Percentiles rank a stretch among this genome's conserved stretches.
Evolutionary conservation across 2,797 vertebrate genomes (phyloP).

Genomic region (Carcharodon carcharias): DNA sequence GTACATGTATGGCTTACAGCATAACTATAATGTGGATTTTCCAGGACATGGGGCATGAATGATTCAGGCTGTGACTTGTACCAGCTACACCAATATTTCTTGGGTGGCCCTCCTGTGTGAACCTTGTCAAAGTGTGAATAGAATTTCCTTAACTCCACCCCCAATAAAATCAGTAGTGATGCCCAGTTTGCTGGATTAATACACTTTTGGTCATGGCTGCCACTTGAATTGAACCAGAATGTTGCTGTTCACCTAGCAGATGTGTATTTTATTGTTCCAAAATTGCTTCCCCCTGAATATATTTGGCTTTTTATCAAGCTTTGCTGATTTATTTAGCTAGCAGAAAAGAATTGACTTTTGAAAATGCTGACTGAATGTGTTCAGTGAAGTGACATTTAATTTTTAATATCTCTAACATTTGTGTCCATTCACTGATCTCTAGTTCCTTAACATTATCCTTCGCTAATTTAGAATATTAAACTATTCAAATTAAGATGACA

Average conservation of each 20-base stretch:
- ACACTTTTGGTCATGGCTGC: background rate
- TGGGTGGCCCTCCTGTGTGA: background rate
- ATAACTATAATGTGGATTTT: background rate
- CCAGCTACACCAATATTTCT: background rate
- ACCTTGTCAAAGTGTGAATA: background rate
- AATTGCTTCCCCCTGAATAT: background rate
- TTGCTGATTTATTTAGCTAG: background rate
- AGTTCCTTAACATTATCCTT: background rate
- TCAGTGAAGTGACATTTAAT: background rate
- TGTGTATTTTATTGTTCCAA: background rate
- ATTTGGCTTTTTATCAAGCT: background rate
- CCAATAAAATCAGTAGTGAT: background rate
- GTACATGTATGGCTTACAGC: background rate
- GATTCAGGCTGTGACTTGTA: background rate
- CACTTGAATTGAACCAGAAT: background rate
- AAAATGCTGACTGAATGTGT: background rate
- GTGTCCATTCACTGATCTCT: background rate
- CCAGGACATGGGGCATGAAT: background rate
- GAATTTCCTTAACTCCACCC: background rate
- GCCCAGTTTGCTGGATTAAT: background rate
- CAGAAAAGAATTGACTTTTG: background rate
- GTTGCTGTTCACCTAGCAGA: background rate
- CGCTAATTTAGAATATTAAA: background rate
- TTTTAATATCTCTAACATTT: background rate
- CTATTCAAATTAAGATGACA: background rate